Conservation (phyloP, 2,797 vertebrate species). For the Philypnodon macrostomus region DNA sequence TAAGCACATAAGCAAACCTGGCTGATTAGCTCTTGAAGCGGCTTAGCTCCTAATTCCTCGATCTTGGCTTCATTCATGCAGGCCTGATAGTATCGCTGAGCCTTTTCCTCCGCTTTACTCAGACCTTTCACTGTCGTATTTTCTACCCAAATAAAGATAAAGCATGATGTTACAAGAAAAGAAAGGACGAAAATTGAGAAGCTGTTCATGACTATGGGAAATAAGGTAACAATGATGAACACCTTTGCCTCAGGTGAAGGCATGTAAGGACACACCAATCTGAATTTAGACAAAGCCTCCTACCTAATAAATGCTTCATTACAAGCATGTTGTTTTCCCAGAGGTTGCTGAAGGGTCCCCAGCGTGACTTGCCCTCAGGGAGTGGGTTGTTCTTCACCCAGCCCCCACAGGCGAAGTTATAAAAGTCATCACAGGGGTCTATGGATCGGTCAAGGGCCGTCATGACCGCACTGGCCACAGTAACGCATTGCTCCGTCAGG, state of each 20-base stretch:
- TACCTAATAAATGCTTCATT: conserved; percentile 94
- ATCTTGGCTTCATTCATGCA: conserved; percentile 96
- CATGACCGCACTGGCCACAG: conserved; percentile 84
- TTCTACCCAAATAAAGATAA: conserved; percentile 71
- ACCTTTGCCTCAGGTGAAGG: conserved; percentile 1
- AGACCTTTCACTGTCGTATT: conserved; percentile 82
- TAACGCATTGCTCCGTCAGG: conserved; percentile 86
- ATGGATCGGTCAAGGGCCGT: conserved; percentile 84
- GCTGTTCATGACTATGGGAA: neutral
- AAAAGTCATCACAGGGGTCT: conserved; percentile 95
- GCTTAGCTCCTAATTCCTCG: conserved; percentile 84
- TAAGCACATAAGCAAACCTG: conserved; percentile 72
- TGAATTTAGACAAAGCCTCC: conserved; percentile 20
- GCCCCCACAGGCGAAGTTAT: conserved; percentile 90
- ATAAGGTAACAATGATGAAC: conserved; percentile 1
- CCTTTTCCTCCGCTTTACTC: conserved; percentile 87
- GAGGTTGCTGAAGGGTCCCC: conserved; percentile 93
- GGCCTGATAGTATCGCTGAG: conserved; percentile 89
- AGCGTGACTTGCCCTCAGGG: conserved; percentile 92
- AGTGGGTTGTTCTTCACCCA: conserved; percentile 94
- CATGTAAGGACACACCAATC: conserved; percentile 5
- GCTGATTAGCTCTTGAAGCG: conserved; percentile 85
- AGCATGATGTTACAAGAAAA: neutral
- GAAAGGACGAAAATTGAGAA: conserved; percentile 17
- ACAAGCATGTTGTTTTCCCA: conserved; percentile 96